Conservation (phyloP, 2,888 invertebrate genomes). For the Platypus cylindrus region DNA sequence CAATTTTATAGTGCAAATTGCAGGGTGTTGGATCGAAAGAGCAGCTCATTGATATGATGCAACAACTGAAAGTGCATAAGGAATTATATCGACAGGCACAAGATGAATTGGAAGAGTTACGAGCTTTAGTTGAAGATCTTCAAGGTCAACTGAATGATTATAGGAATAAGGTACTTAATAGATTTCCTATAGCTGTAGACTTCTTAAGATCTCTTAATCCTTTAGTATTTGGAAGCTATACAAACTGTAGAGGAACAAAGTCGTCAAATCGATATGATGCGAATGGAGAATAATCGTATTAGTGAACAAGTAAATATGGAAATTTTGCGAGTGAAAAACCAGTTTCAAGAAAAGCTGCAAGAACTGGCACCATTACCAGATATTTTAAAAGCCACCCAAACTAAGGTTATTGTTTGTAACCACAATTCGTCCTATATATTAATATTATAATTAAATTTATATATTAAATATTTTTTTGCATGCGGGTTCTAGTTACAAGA, state of each 20-base stretch:
- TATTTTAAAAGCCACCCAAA: constrained; percentile 52
- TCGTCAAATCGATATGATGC: constrained; percentile 56
- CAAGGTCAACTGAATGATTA: constrained; percentile 56
- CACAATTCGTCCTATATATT: too few species aligned
- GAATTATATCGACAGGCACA: constrained; percentile 43
- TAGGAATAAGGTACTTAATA: constrained; percentile 47
- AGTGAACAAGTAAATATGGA: constrained; percentile 60
- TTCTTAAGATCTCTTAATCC: constrained; percentile 4
- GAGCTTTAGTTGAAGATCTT: constrained; percentile 49
- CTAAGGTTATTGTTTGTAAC: constrained; percentile 5
- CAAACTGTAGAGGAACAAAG: constrained; percentile 58
- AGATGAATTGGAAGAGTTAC: constrained; percentile 48
- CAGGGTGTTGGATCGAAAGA: constrained; percentile 37
- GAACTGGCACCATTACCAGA: constrained; percentile 58
- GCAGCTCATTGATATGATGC: constrained; percentile 49
- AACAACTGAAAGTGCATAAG: constrained; percentile 39
- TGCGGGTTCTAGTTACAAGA: constrained; percentile 43
- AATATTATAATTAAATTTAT: neutral
- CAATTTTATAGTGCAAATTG: constrained; percentile 20
- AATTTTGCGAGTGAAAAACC: constrained; percentile 54
- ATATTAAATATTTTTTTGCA: neutral
- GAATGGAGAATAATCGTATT: constrained; percentile 56
- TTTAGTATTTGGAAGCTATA: constrained; percentile 49
- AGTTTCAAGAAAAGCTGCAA: constrained; percentile 60
- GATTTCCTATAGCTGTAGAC: constrained; percentile 2